Evolutionary conservation across 2,797 vertebrate genomes (phyloP).

Genomic region (Eptatretus atami): DNA sequence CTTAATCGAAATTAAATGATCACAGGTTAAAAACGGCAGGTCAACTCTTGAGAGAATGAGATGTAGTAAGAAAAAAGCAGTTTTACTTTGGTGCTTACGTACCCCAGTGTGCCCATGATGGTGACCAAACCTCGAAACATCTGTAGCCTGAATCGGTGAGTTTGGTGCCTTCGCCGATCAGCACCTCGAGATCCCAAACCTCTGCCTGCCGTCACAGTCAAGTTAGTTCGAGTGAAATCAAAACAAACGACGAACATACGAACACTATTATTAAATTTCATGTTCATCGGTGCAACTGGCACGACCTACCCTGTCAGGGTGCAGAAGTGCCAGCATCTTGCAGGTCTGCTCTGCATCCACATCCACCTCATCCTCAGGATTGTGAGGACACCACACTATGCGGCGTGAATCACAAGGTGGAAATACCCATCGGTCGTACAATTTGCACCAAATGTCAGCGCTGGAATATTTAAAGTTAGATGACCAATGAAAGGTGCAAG

Average conservation of each 20-base stretch:
- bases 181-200: conserved; percentile 76
- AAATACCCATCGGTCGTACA: conserved; percentile 37
- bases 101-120: conserved; percentile 68
- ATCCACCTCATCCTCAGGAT: conserved; percentile 42
- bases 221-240: background rate
- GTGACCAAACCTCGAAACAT: conserved; percentile 60
- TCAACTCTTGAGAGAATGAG: too few species aligned
- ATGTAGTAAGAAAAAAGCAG: too few species aligned
- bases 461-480: conserved; percentile 15
- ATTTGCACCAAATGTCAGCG: conserved; percentile 74
- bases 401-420: conserved; percentile 46
- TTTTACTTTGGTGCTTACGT: conserved; percentile 9
- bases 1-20: too few species aligned
- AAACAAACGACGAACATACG: too few species aligned
- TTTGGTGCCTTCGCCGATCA: conserved; percentile 33
- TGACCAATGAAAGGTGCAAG: too few species aligned
- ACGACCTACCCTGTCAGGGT: conserved; percentile 56
- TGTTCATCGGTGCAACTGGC: background rate
- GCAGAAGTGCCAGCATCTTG: conserved; percentile 57
- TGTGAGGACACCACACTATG: conserved; percentile 90
- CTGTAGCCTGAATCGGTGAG: conserved; percentile 45
- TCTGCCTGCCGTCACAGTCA: conserved; percentile 32
- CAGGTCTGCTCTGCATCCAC: conserved; percentile 48
- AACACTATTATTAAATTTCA: too few species aligned
- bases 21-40: too few species aligned